Base-by-base conservation (phyloP, 1,140 invertebrate genomes). In the Babylonia areolata region DNA sequence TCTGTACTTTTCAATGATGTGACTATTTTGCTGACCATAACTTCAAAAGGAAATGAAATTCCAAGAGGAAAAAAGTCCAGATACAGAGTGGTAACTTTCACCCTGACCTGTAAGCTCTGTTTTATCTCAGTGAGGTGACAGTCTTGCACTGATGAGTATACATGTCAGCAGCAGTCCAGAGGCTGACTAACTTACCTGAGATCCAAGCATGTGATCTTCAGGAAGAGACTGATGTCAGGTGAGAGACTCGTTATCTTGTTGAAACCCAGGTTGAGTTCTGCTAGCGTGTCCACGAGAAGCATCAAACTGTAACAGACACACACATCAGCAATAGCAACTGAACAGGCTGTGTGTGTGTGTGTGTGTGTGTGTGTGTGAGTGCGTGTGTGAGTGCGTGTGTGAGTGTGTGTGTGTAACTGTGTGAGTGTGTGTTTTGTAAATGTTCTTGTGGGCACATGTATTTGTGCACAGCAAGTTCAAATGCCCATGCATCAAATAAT, bases 201-300 rank as follows among this genome's bases (percentile, higher is more conserved):
- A 94, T 98, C 96, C 23, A 98, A 92, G 90, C 95, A 96, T 75
- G 96, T 96, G 23, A 98, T 93, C 86, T 96, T 95, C 2, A 91
- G 93, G 86, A 96, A 97, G 82, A 94, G 91, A 69, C 96, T 95
- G 54, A 98, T 95, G 89, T 96, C 97, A 3, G 95, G 90, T 9
- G 97, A 96, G 20, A 97, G 88, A 28, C 83, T 84, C 9, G 94
- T 93, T 12, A 98, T 93, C 64, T 95, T 95, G 94, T 98, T 98
- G 58, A 95, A 95, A 1, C 95, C 95, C 35, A 97, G 88, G 91
- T 97, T 96, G 11, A 97, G 91, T 90, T 97, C 97, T 15, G 95
- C 95, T 71, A 97, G 91, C 17, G 95, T 95, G 40, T 95, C 94
- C n/a, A 92, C 92, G 15, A 96, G 88, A 46, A 93, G 83, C 79